Evolutionary conservation across 2,797 vertebrate species (phyloP), one percentile per base, ranked within the genome.

Genomic region (Limnodromus scolopaceus): DNA sequence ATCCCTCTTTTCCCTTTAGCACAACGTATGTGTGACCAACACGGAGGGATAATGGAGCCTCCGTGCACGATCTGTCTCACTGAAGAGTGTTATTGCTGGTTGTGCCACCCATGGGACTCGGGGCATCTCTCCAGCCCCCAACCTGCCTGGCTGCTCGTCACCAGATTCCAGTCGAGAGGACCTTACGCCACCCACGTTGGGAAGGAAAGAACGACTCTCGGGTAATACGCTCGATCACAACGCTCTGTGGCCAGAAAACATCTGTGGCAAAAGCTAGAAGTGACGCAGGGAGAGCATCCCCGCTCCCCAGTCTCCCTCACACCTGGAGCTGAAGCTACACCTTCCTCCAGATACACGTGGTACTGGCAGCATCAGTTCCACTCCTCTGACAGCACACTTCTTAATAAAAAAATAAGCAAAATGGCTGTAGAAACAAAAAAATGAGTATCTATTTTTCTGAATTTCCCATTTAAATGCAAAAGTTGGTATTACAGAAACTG

Each of bases 11-110:
- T 25, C 66, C 51, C 51, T 27, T 43, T 13, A 57, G 43, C 27
- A 36, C 22, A 8, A 30, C 51, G 18, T 13, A 7, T 3, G 3
- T 1, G 41, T 2, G 32, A 43, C 34, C 41, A 22, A 7, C 0
- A 4, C 0, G 16, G 57, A 46, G 20, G 0, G 9, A 9, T 7
- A 63, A 30, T 2, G 23, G 7, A 28, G 65, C 11, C 48, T 14
- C 10, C 4, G 34, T 1, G 24, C 39, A 9, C 3, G 16, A 43
- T 53, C 46, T 10, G 34, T 19, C 63, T 34, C 14, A 23, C 55
- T 19, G 19, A 9, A 41, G 65, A 13, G 27, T 2, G 27, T 43
- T 13, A n/a, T 2, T 34, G 80, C 72, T 45, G 2, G 16, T 25
- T 8, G 65, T 28, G 72, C 36, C 72, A 25, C 4, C 43, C 3